Evolutionary conservation across 2,888 invertebrate species (phyloP), one percentile per base, ranked within the genome.

Genomic region (Pimpla rufipes): DNA sequence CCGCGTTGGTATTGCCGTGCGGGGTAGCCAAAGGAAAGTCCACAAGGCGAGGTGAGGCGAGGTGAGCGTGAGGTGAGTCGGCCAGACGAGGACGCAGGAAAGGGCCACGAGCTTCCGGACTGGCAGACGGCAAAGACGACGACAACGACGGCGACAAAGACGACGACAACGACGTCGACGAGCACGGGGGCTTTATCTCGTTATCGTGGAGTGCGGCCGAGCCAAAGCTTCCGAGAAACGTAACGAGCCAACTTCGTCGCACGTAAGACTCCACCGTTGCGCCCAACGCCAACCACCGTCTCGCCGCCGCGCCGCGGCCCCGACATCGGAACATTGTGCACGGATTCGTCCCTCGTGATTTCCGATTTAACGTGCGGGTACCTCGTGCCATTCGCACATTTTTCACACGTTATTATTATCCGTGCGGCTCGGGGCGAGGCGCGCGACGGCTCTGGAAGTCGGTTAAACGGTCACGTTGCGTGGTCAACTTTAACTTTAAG

Each of bases 161-260:
- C 55, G 42, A 47, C 55, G 42, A 79, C 45, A 52, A 78, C 70
- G 70, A 81, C 83, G 79, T 71, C 83, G 79, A 52, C 67, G 67
- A 37, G 35, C 64, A 40, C 50, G 37, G 57, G 76, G 76, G 85
- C 82, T 87, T 86, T 85, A 86, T 88, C 88, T 88, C 85, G 89
- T 90, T 90, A 90, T 88, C 87, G 88, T 74, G 81, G 79, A 70
- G 76, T 73, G 76, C 78, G 81, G 83, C 78, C 84, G 84, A 83
- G 50, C 85, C 85, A 85, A 88, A 88, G 79, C 83, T 83, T 67
- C 73, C 76, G 87, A 86, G 82, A 82, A 82, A 87, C 81, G 86
- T 90, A 90, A 89, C 89, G 88, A 89, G 88, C 83, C 82, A 78
- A 81, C 85, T 86, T 84, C 81, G 78, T 80, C 80, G 78, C 79